Evolutionary conservation across 2,888 invertebrate genomes (phyloP), one percentile per base, ranked within the genome.

Genomic region (Chorisops tibialis): DNA sequence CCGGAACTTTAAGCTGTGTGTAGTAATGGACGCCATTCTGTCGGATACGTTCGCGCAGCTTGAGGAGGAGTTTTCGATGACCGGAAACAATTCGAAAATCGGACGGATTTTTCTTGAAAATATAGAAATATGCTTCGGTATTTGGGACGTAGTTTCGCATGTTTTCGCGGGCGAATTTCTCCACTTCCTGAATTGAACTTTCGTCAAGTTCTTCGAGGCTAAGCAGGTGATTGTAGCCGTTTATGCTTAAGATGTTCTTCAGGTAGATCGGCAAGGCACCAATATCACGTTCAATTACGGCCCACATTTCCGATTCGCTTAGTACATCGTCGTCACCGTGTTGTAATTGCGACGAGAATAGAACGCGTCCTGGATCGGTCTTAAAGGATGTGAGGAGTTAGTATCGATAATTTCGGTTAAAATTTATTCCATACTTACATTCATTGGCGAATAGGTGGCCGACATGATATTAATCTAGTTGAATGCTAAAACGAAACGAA

Each of bases 141-240:
- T 50, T 41, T 2, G 59, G 59, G 1, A 60, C 59, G 18, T 60
- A 60, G 16, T 60, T 39, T 24, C 41, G 37, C 50, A 60, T 50
- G 16, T 41, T 38, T 49, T 60, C 59, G 4, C 49, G 19, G 16
- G 59, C 50, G 49, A 60, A 60, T 43, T 49, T 60, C 39, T 60
- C 59, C 3, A 60, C 39, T 18, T 60, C 59, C 22, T 50, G 49
- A 21, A 60, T 60, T 2, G 49, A 48, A 16, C 38, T 22, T 41
- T 60, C 59, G 41, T 60, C 59, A 7, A 60, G 18, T 24, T 60
- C 59, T 50, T 60, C 59, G 19, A 60, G 49, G n/a, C 59, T 60
- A 9, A 60, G 50, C 4, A 60, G 24, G 39, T 60, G 59, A 50
- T 60, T 60, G 49, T 39, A 60, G 14, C 59, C 59, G 16, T 60